phyloP scores from a whole-genome alignment of 2,113 vertebrate species.

The Phaethon lepturus region DNA sequence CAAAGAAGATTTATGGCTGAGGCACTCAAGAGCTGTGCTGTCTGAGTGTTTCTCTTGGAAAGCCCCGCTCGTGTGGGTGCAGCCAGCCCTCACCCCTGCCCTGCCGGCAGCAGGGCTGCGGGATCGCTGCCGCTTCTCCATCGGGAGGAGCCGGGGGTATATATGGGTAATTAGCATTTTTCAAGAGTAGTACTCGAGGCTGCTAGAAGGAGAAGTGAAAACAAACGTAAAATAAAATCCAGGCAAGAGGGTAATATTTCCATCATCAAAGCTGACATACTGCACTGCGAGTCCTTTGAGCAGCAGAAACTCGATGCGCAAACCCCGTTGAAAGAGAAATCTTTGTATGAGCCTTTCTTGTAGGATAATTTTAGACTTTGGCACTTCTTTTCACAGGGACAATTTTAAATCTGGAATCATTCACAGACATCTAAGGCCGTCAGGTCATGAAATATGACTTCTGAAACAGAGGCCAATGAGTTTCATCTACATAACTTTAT shows the following conservation, averaged over 20 bases:
- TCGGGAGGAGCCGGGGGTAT: rapidly evolving
- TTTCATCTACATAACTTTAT: neutral
- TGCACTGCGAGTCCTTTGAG: neutral
- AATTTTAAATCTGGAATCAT: constrained; percentile 23
- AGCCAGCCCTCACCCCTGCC: neutral
- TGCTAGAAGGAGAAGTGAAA: constrained; percentile 23
- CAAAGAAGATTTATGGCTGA: neutral
- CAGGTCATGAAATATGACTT: neutral
- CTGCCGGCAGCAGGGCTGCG: neutral
- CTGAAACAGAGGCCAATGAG: neutral
- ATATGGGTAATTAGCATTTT: neutral
- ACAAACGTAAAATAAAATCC: constrained; percentile 16
- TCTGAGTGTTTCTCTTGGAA: constrained; percentile 26
- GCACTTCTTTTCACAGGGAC: neutral
- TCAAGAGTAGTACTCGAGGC: neutral
- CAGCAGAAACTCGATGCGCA: neutral
- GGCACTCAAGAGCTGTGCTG: constrained; percentile 5
- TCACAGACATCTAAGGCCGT: neutral
- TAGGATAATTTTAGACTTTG: neutral
- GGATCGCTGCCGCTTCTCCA: rapidly evolving
- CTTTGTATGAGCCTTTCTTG: neutral
- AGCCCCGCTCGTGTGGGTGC: rapidly evolving
- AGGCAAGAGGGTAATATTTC: constrained; percentile 25
- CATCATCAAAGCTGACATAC: neutral
- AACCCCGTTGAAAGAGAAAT: neutral